Base-by-base conservation (phyloP, 2,888 invertebrate genomes). In the Tiliacea aurago region DNA sequence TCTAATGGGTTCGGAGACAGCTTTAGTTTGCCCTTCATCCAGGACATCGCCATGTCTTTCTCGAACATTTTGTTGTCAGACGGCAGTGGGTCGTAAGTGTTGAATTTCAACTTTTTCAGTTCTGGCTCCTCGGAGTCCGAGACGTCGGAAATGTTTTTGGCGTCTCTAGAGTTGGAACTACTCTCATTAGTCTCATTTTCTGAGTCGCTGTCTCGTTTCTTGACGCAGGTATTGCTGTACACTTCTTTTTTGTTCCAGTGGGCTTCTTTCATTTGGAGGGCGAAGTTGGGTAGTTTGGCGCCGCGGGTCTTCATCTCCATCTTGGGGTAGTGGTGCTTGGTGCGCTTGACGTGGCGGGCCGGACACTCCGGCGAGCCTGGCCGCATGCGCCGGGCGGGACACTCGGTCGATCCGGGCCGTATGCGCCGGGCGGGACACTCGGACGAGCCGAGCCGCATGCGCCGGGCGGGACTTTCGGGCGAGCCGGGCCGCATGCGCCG, bases 281-380 rank as follows among this genome's bases (percentile, higher is more conserved):
- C 97, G 88, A 97, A 97, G 89, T 97, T 97, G 0, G 97, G 97
- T 43, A 97, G 92, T 84, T 97, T 97, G 4, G 97, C 97, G n/a
- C 97, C 97, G 53, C 97, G 93, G 0, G 97, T 97, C 86, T 96
- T 96, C 93, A 95, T 95, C 78, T 96, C 96, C 70, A 95, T 61
- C 81, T 96, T 96, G 1, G 96, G 95, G 73, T 93, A 91, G 77
- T 88, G 86, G 68, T 83, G 89, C 59, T 91, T 92, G 13, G 90
- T 91, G 0, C 94, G 89, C 79, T 92, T 92, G 33, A 88, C 90
- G 13, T 80, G 85, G 51, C 90, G 87, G 91, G 80, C 87, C 2
- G 15, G 13, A 33, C 13, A 1, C 6, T 41, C 53, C 20, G 62
- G 96, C 0, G 94, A 92, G 88, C 33, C 55, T 0, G 37, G 37